Evolutionary conservation across 2,888 invertebrate genomes (phyloP).

Genomic region (Pseudococcus jackbeardsleyi): DNA sequence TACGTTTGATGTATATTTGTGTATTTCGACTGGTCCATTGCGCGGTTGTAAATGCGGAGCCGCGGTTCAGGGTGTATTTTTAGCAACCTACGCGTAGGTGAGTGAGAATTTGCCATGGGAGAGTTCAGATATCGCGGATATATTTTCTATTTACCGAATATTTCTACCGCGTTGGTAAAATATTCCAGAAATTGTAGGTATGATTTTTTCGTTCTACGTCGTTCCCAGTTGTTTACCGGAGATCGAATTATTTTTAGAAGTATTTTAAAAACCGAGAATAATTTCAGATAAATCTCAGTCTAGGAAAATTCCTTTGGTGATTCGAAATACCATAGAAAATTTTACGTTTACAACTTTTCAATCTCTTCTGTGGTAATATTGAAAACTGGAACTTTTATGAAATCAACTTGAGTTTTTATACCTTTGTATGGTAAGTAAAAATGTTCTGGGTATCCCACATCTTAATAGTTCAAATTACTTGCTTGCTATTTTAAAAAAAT

Average conservation of each 20-base stretch:
- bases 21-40: not conserved
- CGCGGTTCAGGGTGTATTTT: not conserved
- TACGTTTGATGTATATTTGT: constrained; percentile 21
- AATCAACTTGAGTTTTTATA: too few relatives aligned
- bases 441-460: too few relatives aligned
- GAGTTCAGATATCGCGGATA: not conserved
- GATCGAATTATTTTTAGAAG: not conserved
- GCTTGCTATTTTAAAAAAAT: too few relatives aligned
- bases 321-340: not conserved
- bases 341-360: not conserved
- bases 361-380: not conserved
- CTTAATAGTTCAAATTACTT: too few relatives aligned
- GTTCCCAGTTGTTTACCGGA: not conserved
- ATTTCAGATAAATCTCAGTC: not conserved
- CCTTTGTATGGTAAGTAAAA: too few relatives aligned
- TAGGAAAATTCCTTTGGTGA: not conserved
- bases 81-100: not conserved
- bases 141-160: not conserved
- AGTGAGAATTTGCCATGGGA: not conserved
- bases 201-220: not conserved
- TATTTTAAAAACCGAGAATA: not conserved
- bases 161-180: not conserved
- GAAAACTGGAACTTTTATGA: too few relatives aligned
- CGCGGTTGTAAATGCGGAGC: not conserved
- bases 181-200: not conserved